A percentile compares a stretch with the other conserved stretches of the same genome.
phyloP scores from a whole-genome alignment of 2,797 vertebrate species.

The Fundulus diaphanus region DNA sequence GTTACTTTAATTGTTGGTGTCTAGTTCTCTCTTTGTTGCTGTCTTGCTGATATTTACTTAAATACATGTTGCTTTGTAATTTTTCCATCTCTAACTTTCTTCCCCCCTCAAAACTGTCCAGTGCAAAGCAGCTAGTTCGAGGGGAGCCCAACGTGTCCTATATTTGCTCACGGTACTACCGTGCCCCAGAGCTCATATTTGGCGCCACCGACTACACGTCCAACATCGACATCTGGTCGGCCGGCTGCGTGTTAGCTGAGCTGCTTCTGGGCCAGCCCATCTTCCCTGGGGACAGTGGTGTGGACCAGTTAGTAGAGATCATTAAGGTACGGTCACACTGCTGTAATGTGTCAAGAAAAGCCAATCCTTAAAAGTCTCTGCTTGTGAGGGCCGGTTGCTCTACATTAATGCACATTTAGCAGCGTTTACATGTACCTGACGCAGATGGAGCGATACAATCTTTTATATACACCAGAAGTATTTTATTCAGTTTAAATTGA shows the following conservation, averaged over 20 bases:
- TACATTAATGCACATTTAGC: background rate
- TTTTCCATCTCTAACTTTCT: background rate
- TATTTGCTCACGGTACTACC: conserved; percentile 97
- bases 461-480: background rate
- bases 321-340: conserved; percentile 85
- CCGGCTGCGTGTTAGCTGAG: conserved; percentile 93
- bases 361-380: background rate
- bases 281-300: conserved; percentile 94
- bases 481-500: background rate
- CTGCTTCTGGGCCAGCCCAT: conserved; percentile 93
- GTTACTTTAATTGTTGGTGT: background rate
- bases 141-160: conserved; percentile 96
- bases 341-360: conserved; percentile 3
- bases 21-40: background rate
- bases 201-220: conserved; percentile 96
- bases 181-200: conserved; percentile 95
- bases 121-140: conserved; percentile 92
- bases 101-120: conserved; percentile 51
- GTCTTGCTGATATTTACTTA: conserved; percentile 10
- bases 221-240: conserved; percentile 97
- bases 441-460: background rate
- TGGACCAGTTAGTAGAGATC: conserved; percentile 96
- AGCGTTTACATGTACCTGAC: too few relatives aligned
- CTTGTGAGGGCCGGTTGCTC: too few relatives aligned
- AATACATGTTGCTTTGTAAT: conserved; percentile 17